These are phyloP conservation scores for Calliopum simillimum DNA, from an alignment of 2,888 invertebrate genomes.

Conservation along the genomic window DNA sequence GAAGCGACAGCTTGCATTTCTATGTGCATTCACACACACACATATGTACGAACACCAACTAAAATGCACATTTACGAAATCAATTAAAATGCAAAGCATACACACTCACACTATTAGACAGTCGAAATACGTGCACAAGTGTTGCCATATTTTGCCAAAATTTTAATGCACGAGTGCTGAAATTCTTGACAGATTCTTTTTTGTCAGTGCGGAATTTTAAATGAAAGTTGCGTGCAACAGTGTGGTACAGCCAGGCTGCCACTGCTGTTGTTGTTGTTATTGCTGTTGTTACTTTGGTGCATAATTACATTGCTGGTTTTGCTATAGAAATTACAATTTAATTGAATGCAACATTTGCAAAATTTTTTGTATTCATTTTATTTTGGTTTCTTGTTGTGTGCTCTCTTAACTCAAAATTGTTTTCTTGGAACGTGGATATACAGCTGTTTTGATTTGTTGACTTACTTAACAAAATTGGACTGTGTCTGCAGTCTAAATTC, in stretches of 20 bases:
- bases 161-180: background rate
- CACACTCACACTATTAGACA: background rate
- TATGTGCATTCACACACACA: slow-evolving; percentile 10
- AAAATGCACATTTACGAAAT: background rate
- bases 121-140: slow-evolving; percentile 15
- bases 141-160: slow-evolving; percentile 20
- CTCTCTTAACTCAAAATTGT: too few relatives aligned
- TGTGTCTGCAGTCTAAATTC: too few relatives aligned
- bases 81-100: background rate
- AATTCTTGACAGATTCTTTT: slow-evolving; percentile 10
- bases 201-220: slow-evolving; percentile 6
- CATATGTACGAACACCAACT: background rate
- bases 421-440: too few relatives aligned
- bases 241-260: background rate
- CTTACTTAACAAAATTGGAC: too few relatives aligned
- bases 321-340: background rate
- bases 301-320: background rate
- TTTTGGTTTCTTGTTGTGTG: background rate
- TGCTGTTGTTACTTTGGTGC: slow-evolving; percentile 1
- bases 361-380: background rate
- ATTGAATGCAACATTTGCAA: slow-evolving; percentile 15
- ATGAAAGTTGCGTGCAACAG: slow-evolving; percentile 11
- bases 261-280: background rate
- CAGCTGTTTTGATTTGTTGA: too few relatives aligned
- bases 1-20: slow-evolving; percentile 3